phyloP scores from a whole-genome alignment of 2,113 vertebrate species.

The zebrafish (Danio rerio) region DNA sequence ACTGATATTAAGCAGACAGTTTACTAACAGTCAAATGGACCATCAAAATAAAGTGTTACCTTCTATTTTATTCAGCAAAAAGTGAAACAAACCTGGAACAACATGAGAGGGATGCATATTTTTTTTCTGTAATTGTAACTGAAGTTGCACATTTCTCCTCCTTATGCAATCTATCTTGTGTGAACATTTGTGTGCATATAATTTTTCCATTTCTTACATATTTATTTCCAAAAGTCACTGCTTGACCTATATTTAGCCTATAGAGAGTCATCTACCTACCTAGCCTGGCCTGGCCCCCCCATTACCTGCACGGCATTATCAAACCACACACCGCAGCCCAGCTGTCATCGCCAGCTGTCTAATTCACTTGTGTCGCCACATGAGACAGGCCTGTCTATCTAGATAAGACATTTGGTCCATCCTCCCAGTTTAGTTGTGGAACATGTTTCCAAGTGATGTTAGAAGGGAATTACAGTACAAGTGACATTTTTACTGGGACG shows the following conservation, averaged over 20 bases:
- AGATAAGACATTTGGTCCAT: slow-evolving; percentile 20
- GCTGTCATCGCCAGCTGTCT: slow-evolving; percentile 39
- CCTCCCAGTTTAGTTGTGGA: neutral
- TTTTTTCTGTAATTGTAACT: neutral
- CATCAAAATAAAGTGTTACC: no score
- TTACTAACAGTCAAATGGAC: no score
- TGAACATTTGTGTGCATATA: neutral
- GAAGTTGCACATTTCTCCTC: neutral
- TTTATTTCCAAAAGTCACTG: neutral
- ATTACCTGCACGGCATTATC: slow-evolving; percentile 22
- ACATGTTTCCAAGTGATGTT: slow-evolving; percentile 5
- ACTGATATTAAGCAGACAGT: no score
- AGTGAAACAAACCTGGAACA: no score
- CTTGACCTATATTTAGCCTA: slow-evolving; percentile 35
- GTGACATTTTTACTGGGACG: neutral
- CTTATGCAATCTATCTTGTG: neutral
- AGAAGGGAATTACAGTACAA: neutral
- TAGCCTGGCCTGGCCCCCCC: neutral
- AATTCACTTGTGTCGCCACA: slow-evolving; percentile 17
- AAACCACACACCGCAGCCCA: neutral
- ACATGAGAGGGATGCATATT: no score
- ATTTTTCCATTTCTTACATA: neutral
- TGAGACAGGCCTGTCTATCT: slow-evolving; percentile 7
- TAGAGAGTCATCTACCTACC: neutral
- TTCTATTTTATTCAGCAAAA: no score